A percentile compares a stretch with the other conserved stretches of the same genome.
These are phyloP conservation scores for Drosophila malerkotliana DNA, from an alignment of 1,140 invertebrate species.

Conservation along the genomic window DNA sequence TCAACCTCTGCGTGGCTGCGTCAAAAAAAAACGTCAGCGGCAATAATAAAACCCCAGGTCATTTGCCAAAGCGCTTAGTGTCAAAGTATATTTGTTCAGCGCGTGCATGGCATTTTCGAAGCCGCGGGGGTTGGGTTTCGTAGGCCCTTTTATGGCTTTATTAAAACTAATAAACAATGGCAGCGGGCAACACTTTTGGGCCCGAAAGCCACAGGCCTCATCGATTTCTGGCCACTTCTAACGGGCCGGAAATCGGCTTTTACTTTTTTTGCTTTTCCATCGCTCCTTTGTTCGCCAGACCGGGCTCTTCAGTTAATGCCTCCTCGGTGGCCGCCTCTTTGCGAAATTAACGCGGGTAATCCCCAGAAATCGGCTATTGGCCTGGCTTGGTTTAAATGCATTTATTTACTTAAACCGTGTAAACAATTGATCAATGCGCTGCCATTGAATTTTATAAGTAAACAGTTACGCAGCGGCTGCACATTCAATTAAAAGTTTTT, in stretches of 20 bases:
- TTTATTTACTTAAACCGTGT: conserved; percentile 72
- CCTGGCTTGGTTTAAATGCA: conserved; percentile 45
- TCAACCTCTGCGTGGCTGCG: conserved; percentile 5
- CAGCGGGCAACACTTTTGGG: conserved; percentile 8
- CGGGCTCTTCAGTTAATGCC: conserved; percentile 28
- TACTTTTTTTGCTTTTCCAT: conserved; percentile 18
- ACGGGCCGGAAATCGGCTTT: conserved; percentile 36
- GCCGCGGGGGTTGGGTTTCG: conserved; percentile 9
- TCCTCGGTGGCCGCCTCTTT: conserved; percentile 37
- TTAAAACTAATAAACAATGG: conserved; percentile 74
- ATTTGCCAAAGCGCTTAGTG: conserved; percentile 76
- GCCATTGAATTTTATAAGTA: conserved; percentile 35
- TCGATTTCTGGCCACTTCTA: conserved; percentile 31
- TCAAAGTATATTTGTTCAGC: conserved; percentile 57
- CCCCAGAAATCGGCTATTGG: conserved; percentile 11
- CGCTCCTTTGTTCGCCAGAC: background rate
- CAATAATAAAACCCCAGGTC: conserved; percentile 51
- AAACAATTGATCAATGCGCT: conserved; percentile 68
- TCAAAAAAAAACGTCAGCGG: conserved; percentile 17
- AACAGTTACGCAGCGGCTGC: conserved; percentile 49
- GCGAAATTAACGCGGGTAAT: conserved; percentile 51
- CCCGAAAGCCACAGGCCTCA: conserved; percentile 8
- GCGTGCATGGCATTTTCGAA: conserved; percentile 4
- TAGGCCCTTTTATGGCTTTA: conserved; percentile 67
- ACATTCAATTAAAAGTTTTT: conserved; percentile 78